Conservation (phyloP, 2,797 vertebrate species). For the Myiotriccus ornatus region DNA sequence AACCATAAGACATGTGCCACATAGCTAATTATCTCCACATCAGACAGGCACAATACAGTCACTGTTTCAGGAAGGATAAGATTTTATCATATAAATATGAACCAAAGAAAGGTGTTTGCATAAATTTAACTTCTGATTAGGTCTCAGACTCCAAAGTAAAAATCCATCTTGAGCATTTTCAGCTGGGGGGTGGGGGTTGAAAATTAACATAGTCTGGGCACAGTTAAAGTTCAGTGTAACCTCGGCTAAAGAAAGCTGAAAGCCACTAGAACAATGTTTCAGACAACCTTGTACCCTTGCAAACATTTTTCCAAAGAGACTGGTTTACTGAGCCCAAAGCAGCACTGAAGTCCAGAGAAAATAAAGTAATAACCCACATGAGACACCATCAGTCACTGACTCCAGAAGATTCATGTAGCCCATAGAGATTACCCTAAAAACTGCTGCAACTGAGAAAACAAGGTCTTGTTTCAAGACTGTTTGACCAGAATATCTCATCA, state of each 20-base stretch:
- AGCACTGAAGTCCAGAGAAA: slow-evolving; percentile 12
- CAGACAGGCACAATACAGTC: background rate
- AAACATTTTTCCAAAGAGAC: background rate
- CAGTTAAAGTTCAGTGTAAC: background rate
- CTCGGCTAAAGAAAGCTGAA: background rate
- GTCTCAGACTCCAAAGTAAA: background rate
- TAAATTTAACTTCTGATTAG: background rate
- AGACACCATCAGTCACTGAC: background rate
- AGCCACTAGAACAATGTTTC: background rate
- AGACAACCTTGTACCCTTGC: background rate
- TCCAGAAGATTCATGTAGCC: background rate
- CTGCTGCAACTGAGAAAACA: slow-evolving; percentile 50
- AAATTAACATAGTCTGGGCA: background rate
- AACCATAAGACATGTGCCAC: background rate
- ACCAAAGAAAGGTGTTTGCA: background rate
- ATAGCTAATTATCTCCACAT: background rate
- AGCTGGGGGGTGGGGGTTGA: background rate
- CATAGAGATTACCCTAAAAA: background rate
- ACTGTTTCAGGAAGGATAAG: background rate
- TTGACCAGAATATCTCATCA: slow-evolving; percentile 17
- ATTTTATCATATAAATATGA: background rate
- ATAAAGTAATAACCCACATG: background rate
- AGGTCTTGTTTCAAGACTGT: background rate
- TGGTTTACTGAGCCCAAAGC: background rate
- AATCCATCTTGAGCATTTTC: background rate